Base-by-base conservation (phyloP, 2,888 invertebrate genomes). In the Mactromeris polynyma region DNA sequence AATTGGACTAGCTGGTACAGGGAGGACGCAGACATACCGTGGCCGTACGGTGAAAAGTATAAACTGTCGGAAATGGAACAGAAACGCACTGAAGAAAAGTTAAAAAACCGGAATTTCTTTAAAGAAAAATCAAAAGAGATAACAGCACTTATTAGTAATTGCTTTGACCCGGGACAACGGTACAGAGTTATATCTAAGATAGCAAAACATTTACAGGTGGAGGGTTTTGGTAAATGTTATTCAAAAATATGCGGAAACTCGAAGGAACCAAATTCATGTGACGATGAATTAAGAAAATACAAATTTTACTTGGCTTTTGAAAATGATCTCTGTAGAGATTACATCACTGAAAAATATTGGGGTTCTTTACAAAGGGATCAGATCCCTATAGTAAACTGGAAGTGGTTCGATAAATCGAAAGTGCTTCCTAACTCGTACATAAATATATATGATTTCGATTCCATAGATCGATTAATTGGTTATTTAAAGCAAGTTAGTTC, bases 291-390 rank as follows among this genome's bases (percentile, higher is more conserved):
- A 85, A 89, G 86, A 83, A 36, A 91, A 89, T 95, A 94, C 83
- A 94, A 94, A 69, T 95, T 95, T 85, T 93, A 92, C 81, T 81
- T 95, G n/a, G 90, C 94, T 9, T 93, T 94, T 84, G 95, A 95
- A 88, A 94, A 95, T 85, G 90, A 91, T 82, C 84, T 93, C 80
- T 95, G 95, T 81, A 88, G 80, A 51, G 95, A 95, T 54, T 95
- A 95, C 83, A 90, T 95, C 26, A 93, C 94, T 0, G 95, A 95
- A 77, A 95, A 95, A 88, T 95, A 94, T 81, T 95, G 94, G 94
- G 73, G 83, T 17, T 87, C 94, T 0, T 69, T 94, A 40, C 17
- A 83, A 21, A 88, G 93, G 17, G 89, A 93, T 2, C 94, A 94
- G 69, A 92, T 95, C 19, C 95, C 95, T 0, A 94, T 95, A 0